A percentile compares a stretch with the other conserved stretches of the same genome.
Evolutionary conservation across 2,888 invertebrate species (phyloP).

Genomic region (Andricus curvator): DNA sequence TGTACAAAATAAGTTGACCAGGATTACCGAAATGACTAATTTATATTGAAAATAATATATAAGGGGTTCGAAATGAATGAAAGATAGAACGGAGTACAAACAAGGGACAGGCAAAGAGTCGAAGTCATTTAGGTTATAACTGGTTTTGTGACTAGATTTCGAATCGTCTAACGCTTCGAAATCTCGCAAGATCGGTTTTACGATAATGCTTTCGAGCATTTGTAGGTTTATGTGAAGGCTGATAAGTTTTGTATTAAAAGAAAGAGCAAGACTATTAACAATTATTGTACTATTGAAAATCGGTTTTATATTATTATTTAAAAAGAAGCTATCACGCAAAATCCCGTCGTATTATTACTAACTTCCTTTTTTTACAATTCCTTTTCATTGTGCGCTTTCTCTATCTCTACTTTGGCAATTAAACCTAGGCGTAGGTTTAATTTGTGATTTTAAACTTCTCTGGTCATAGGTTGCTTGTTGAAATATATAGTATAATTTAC

Average conservation of each 20-base stretch:
- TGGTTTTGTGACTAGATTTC: not conserved
- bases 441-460: constrained; percentile 34
- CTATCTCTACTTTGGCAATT: constrained; percentile 42
- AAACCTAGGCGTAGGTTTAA: constrained; percentile 44
- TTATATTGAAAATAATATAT: constrained; percentile 33
- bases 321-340: constrained; percentile 4
- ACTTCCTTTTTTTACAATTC: constrained; percentile 18
- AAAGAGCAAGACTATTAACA: constrained; percentile 35
- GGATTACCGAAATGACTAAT: constrained; percentile 29
- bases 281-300: constrained; percentile 15
- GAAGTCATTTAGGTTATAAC: constrained; percentile 3
- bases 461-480: constrained; percentile 33
- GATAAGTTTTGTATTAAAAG: constrained; percentile 29
- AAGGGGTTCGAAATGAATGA: not conserved
- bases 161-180: constrained; percentile 15
- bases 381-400: constrained; percentile 39
- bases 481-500: constrained; percentile 8
- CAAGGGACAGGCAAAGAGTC: constrained; percentile 12
- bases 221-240: constrained; percentile 23
- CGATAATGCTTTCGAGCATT: constrained; percentile 5
- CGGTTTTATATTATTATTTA: constrained; percentile 22
- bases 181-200: constrained; percentile 19
- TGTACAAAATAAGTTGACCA: constrained; percentile 28
- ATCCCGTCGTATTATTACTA: constrained; percentile 19
- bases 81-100: constrained; percentile 30